phyloP scores from a whole-genome alignment of 2,888 invertebrate species.

The Aleiodes leptofemur region DNA sequence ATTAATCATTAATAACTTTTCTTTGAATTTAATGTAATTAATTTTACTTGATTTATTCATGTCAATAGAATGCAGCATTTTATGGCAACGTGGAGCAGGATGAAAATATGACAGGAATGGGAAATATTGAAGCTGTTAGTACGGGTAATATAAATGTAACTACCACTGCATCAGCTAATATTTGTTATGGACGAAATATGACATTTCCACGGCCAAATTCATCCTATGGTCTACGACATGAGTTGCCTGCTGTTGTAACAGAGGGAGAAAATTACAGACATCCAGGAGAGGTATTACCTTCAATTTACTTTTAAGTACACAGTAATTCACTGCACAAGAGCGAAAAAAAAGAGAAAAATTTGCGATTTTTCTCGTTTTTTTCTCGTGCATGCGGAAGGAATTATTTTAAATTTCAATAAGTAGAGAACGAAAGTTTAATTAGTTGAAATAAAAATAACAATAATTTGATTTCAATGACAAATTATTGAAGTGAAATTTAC shows the following conservation, averaged over 20 bases:
- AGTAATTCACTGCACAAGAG: too few relatives aligned
- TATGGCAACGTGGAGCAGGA: conserved; percentile 73
- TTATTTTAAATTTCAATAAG: conserved; percentile 30
- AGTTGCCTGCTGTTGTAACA: conserved; percentile 81
- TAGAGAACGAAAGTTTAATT: conserved; percentile 5
- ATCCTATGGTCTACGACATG: conserved; percentile 77
- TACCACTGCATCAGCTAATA: conserved; percentile 69
- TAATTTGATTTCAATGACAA: not conserved
- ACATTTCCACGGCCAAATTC: conserved; percentile 79
- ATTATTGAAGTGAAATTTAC: not conserved
- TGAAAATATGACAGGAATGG: conserved; percentile 70
- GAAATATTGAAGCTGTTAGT: conserved; percentile 69
- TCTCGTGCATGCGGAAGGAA: not conserved
- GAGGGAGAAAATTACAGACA: conserved; percentile 79
- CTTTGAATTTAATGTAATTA: conserved; percentile 13
- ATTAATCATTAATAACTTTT: not conserved
- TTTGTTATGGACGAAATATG: conserved; percentile 80
- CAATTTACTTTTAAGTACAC: conserved; percentile 2
- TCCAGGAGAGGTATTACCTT: conserved; percentile 69
- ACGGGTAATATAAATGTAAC: conserved; percentile 64
- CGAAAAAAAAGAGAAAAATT: too few relatives aligned
- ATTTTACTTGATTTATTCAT: conserved; percentile 23
- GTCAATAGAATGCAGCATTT: conserved; percentile 73
- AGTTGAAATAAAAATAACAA: not conserved
- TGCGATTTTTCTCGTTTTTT: too few relatives aligned